These are phyloP conservation scores for Trissolcus brochymenae DNA, from an alignment of 2,888 invertebrate genomes.

Conservation along the genomic window DNA sequence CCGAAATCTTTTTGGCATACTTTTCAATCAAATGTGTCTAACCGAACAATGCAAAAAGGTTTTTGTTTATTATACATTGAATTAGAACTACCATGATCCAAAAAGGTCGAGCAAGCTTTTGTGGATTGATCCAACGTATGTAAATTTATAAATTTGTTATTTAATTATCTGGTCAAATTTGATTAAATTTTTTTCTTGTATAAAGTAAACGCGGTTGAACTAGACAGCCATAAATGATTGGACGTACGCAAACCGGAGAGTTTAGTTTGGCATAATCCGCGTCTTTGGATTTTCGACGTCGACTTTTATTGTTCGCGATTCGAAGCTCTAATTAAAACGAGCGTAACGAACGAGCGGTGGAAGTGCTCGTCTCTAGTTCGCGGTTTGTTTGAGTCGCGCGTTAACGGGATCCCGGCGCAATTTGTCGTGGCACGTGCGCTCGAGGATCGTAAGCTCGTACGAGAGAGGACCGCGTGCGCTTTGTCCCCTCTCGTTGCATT, in stretches of 20 bases:
- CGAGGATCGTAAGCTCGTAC: constrained; percentile 17
- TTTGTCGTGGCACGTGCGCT: constrained; percentile 49
- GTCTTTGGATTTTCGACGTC: not conserved
- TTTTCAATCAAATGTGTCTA: too few species aligned
- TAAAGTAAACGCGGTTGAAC: too few species aligned
- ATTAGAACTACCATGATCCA: too few species aligned
- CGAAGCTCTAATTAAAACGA: constrained; percentile 50
- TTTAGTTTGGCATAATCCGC: constrained; percentile 3
- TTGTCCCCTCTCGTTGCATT: not conserved
- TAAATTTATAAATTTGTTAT: too few species aligned
- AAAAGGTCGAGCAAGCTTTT: too few species aligned
- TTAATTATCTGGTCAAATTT: too few species aligned
- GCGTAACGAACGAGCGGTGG: constrained; percentile 48
- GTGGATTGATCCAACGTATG: too few species aligned
- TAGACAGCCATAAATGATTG: too few species aligned
- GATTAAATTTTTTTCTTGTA: too few species aligned
- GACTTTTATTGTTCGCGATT: constrained; percentile 33
- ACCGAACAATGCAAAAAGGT: too few species aligned
- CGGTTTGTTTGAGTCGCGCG: constrained; percentile 46
- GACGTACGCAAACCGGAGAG: not conserved
- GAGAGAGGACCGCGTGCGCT: constrained; percentile 23
- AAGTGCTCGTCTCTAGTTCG: constrained; percentile 51
- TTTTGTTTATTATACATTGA: too few species aligned
- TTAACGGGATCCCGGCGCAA: constrained; percentile 41
- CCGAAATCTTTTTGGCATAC: too few species aligned